These are phyloP conservation scores for Phengaris alcon DNA, from an alignment of 2,888 invertebrate genomes.

Conservation along the genomic window DNA sequence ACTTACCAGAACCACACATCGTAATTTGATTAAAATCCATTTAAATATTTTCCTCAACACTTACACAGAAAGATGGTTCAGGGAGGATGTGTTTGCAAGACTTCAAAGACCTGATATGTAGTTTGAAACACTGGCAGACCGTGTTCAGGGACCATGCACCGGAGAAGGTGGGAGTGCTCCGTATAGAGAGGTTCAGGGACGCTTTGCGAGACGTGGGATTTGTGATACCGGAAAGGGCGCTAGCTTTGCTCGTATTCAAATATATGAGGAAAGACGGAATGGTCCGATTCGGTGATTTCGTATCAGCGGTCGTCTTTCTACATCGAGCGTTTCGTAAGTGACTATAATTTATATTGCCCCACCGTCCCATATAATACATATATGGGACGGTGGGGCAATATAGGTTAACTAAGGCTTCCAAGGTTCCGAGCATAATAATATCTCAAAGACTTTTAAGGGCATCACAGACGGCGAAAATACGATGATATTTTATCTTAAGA, in stretches of 20 bases:
- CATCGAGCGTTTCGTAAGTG: slow-evolving; percentile 91
- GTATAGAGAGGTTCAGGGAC: slow-evolving; percentile 90
- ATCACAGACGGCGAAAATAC: too few relatives aligned
- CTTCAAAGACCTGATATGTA: slow-evolving; percentile 95
- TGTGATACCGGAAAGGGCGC: slow-evolving; percentile 89
- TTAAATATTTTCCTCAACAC: slow-evolving; percentile 44
- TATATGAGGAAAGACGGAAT: slow-evolving; percentile 97
- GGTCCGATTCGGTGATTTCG: slow-evolving; percentile 93
- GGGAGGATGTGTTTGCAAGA: slow-evolving; percentile 91
- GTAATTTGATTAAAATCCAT: neutral
- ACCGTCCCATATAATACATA: too few relatives aligned
- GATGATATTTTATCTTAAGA: too few relatives aligned
- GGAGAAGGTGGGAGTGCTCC: slow-evolving; percentile 93
- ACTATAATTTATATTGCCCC: too few relatives aligned
- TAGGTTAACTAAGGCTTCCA: too few relatives aligned
- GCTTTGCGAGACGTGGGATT: slow-evolving; percentile 93
- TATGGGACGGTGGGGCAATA: too few relatives aligned
- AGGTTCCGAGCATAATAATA: too few relatives aligned
- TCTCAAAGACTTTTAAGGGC: too few relatives aligned
- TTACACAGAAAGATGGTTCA: slow-evolving; percentile 82
- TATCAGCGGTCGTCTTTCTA: slow-evolving; percentile 91
- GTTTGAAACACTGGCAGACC: slow-evolving; percentile 93
- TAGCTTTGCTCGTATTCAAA: slow-evolving; percentile 89
- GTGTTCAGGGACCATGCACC: slow-evolving; percentile 93
- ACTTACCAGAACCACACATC: neutral